Base-by-base conservation (phyloP, 2,888 invertebrate species). In the Arrhopalites spinosus region DNA sequence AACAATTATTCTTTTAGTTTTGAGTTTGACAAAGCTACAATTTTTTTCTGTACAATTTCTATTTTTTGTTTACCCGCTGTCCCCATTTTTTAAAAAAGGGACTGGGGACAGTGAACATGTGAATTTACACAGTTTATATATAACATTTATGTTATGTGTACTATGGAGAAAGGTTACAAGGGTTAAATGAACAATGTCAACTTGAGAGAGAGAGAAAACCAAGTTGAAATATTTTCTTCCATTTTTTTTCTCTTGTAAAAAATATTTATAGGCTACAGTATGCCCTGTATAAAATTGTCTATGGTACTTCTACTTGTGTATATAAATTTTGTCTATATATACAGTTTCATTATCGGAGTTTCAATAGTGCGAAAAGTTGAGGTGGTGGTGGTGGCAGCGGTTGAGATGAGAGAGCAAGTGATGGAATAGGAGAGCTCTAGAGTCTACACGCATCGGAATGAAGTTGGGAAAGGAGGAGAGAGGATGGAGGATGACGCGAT, bases 401-500 rank as follows among this genome's bases (percentile, higher is more conserved):
- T 36, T 36, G 36, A 36, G 36, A 3, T 3, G 50, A 50, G 15
- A 50, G 50, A 25, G 27, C 59, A 27, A 11, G 59, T 59, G 23
- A 59, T 25, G 59, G 59, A 25, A 59, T 59, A 15, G 25, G 15
- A 25, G 1, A 25, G 13, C 13, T 25, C 20, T n/a, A 56, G 17
- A 23, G 20, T n/a, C n/a, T 1, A 59, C 50, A 50, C 20, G 50
- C 50, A n/a, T n/a, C 50, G 50, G 25, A 25, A 25, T 59, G 59
- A 25, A 59, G 27, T 59, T 59, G 66, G 25, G 25, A 63, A 27
- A n/a, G 20, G 30, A 1, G 23, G 11, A 47, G 69, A 69, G 53
- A 25, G 15, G 8, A 63, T 27, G n/a, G 36, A 70, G 70, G 70
- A 70, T 56, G 70, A 70, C 36, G 68, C 50, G 47, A 15, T 68